Base-by-base conservation (phyloP, 2,888 invertebrate genomes). In the Ceramica pisi region DNA sequence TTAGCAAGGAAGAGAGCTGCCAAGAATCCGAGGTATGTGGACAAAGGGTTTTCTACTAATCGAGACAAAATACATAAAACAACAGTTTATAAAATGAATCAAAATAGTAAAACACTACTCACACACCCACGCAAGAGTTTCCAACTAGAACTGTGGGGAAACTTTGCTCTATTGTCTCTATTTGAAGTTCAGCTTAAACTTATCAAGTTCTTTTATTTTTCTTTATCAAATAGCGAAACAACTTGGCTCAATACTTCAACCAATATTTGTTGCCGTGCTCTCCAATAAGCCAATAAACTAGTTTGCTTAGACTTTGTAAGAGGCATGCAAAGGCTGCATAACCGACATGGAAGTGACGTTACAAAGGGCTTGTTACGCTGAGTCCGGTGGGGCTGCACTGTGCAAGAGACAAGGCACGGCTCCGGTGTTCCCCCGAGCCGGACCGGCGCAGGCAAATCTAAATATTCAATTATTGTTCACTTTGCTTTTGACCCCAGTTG, bases 151-250 rank as follows among this genome's bases (percentile, higher is more conserved):
- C 19, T 68, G 4, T 31, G 19, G 2, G 7, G 2, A 14, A 71
- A 50, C 26, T 59, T 46, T 53, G 12, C 14, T 19, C n/a, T 23
- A n/a, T 50, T 41, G 14, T 23, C 31, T 57, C 26, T 71, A 23
- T 71, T 69, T 71, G 57, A 41, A 57, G 41, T 71, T 48, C 4
- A 38, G 38, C 26, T 31, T 71, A 55, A 19, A 41, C 41, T 57
- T 41, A 14, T 8, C n/a, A 21, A 70, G 31, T 50, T 19, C n/a
- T 70, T 71, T 71, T 71, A 41, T 48, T 71, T 48, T 14, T 71
- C 72, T 26, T 38, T 56, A 26, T 38, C 46, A 69, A 70, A 55
- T 16, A 71, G 4, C 35, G 55, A 56, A 62, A 57, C 26, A 71
- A 26, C 31, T 59, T 31, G 19, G 41, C 26, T 44, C 23, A 60